Percentiles rank a stretch among this genome's conserved stretches.
Conservation (phyloP, 1,140 invertebrate genomes). For the Trachymyrmex septentrionalis region DNA sequence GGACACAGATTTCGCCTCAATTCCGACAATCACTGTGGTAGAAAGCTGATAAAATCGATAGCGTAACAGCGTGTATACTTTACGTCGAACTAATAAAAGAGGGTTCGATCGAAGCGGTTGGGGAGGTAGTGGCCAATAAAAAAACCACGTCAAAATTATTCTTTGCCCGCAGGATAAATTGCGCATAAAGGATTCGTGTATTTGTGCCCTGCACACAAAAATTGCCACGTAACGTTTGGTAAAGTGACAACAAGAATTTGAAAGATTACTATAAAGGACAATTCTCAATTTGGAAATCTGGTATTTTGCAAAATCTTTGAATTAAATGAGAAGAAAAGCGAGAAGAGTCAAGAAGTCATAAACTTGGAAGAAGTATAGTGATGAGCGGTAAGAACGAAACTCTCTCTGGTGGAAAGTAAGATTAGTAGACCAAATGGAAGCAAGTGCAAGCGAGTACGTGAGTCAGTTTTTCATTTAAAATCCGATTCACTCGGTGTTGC, state of each 20-base stretch:
- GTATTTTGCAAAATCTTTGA: not conserved
- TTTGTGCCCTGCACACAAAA: not conserved
- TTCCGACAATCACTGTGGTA: conserved; percentile 49
- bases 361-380: not conserved
- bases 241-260: not conserved
- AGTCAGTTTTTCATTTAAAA: conserved; percentile 27
- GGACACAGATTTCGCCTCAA: conserved; percentile 46
- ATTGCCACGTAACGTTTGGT: not conserved
- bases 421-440: conserved; percentile 7
- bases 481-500: conserved; percentile 4
- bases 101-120: conserved; percentile 9
- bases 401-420: not conserved
- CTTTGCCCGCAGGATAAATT: conserved; percentile 38
- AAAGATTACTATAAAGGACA: not conserved
- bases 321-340: not conserved
- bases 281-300: not conserved
- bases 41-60: conserved; percentile 46
- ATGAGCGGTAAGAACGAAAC: not conserved
- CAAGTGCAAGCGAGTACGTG: not conserved
- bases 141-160: conserved; percentile 22
- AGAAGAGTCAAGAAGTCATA: not conserved
- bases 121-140: conserved; percentile 28
- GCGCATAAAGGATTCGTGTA: not conserved
- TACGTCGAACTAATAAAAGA: conserved; percentile 65
- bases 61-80: conserved; percentile 62